Evolutionary conservation across 2,797 vertebrate species (phyloP), one percentile per base, ranked within the genome.

Genomic region (Mormyrus proboscirostris): DNA sequence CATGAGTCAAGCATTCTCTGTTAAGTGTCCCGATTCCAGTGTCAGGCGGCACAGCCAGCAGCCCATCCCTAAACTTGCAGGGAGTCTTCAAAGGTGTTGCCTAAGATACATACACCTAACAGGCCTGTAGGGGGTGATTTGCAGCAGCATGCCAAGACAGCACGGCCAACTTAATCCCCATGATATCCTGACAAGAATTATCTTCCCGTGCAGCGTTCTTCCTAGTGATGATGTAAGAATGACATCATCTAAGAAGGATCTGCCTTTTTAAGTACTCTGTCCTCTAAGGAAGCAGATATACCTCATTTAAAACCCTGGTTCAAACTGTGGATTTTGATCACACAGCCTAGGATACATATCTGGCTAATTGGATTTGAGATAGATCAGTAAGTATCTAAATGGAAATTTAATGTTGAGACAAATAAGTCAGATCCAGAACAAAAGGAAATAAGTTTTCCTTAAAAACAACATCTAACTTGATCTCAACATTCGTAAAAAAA

Each of bases 101-200:
- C 76, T 22, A 82, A 82, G 76, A 44, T 44, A 82, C 76, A 51
- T 19, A 88, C 41, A 41, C 41, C 76, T 47, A 82, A 82, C 41
- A 82, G 16, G 76, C 41, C 76, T 22, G 76, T 47, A 82, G 76
- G 76, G 76, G 76, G 41, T 47, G 38, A 44, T 82, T 47, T 82
- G 76, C 76, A 82, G 41, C 38, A 82, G 41, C 76, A 82, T 44
- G 76, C 38, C 76, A 82, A 22, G 76, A 82, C 41, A n/a, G 41
- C 19, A 47, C 7, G 7, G 76, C 76, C 76, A 44, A 47, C 76
- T 82, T 82, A 82, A 82, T 82, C 76, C 76, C 22, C 41, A 82
- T 82, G 76, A 82, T 82, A 47, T 82, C 76, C 41, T 82, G 76
- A 44, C 76, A 82, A 82, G 76, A 47, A 47, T 47, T 44, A 82